Base-by-base conservation (phyloP, 2,113 vertebrate genomes). In the Phoxinus phoxinus region DNA sequence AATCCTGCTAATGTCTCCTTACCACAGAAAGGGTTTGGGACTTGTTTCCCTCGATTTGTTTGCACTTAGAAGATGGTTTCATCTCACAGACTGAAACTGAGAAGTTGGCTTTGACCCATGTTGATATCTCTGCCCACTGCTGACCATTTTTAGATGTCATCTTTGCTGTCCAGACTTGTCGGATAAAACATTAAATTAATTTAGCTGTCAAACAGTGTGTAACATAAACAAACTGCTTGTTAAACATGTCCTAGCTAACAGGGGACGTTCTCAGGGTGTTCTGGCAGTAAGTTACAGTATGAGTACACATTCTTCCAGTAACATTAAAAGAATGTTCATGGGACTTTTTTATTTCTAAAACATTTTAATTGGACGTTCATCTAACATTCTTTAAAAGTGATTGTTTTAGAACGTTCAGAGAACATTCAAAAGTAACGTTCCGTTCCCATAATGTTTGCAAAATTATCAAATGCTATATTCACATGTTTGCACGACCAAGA, bases 81-180 rank as follows among this genome's bases (percentile, higher is more conserved):
- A 32, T 86, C 82, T 84, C 41, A 53, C 88, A 89, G 48, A 86
- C 53, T 6, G 61, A 44, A 48, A 89, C 77, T 4, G 88, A 84
- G 11, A 89, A 73, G n/a, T 41, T 53, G 72, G 81, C 73, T 61
- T 67, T 81, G 25, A 87, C 72, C 82, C 74, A 75, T 44, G 88
- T 86, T 32, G 77, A 65, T 53, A 89, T 79, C 32, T 84, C 59
- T 23, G 35, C 85, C 84, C 83, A 84, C 1, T 86, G 84, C 37
- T 80, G 72, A 25, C 85, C 85, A 37, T 25, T 51, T 63, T 61
- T 48, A 2, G 77, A 44, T 6, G 35, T 56, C 25, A 89, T 58
- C 37, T 51, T 77, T 44, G 21, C 21, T 44, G 25, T 87, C n/a
- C 56, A 85, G 25, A 82, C 53, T 86, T 27, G 27, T n/a, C 37